A percentile compares a stretch with the other conserved stretches of the same genome.
These are phyloP conservation scores for Myrmecobius fasciatus DNA, from an alignment of 2,113 vertebrate genomes.

Conservation along the genomic window DNA sequence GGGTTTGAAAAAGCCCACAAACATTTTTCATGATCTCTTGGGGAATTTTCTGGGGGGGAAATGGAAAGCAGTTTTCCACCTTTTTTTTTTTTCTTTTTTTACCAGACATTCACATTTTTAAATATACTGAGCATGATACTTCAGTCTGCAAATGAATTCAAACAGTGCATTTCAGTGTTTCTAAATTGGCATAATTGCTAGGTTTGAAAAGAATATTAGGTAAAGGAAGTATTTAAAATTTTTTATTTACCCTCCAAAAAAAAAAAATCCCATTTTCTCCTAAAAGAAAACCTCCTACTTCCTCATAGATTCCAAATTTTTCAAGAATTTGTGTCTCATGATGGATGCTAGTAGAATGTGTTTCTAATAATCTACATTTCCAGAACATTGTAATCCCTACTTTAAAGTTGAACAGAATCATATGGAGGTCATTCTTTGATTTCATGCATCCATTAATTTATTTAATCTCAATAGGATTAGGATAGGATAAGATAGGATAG, in stretches of 20 bases:
- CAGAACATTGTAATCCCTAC: not conserved
- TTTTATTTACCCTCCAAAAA: not conserved
- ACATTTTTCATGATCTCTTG: not conserved
- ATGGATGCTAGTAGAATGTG: not conserved
- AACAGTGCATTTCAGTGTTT: not conserved
- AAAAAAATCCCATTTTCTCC: not conserved
- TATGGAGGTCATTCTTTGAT: not conserved
- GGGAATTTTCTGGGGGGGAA: not conserved
- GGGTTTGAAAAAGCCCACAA: not conserved
- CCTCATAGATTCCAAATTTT: not conserved
- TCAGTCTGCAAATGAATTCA: not conserved
- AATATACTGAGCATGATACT: not conserved
- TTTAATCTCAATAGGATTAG: not conserved
- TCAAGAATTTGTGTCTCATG: not conserved
- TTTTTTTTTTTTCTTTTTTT: not conserved
- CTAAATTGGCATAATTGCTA: not conserved
- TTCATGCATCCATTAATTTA: not conserved
- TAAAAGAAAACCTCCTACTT: not conserved
- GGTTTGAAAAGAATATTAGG: not conserved
- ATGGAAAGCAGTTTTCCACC: not conserved
- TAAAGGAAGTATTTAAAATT: not conserved
- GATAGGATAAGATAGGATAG: no score
- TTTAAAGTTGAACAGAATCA: constrained; percentile 2
- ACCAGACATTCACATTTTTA: not conserved
- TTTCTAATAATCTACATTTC: not conserved